phyloP scores from a whole-genome alignment of 2,797 vertebrate genomes.

The Amphiprion clarkii region DNA sequence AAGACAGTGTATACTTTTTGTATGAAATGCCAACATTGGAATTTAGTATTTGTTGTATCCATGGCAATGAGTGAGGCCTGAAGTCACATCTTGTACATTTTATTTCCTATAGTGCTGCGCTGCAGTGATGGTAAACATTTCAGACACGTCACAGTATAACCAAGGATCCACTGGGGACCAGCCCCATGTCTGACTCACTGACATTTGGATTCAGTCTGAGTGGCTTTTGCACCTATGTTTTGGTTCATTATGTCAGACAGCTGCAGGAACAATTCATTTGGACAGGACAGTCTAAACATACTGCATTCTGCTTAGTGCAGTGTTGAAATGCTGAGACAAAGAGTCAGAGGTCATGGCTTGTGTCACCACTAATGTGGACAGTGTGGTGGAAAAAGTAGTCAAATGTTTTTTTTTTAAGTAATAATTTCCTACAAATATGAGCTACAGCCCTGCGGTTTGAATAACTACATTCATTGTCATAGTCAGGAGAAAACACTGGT shows the following conservation, averaged over 20 bases:
- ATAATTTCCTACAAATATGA: background rate
- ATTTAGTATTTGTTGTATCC: background rate
- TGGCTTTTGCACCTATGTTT: constrained; percentile 13
- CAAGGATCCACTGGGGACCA: background rate
- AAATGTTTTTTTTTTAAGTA: background rate
- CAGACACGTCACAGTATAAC: background rate
- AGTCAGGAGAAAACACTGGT: no score
- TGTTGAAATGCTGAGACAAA: background rate
- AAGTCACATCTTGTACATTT: background rate
- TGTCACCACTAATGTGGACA: background rate
- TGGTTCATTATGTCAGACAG: constrained; percentile 14
- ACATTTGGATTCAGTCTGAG: constrained; percentile 11
- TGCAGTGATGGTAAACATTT: background rate
- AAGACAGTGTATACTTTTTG: background rate
- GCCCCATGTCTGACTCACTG: background rate
- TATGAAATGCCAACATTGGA: background rate
- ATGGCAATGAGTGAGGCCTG: constrained; percentile 4
- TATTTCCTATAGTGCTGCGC: background rate
- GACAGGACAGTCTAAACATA: no score
- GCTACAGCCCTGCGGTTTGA: no score
- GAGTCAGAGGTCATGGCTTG: background rate
- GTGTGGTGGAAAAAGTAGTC: background rate
- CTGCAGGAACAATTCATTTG: background rate
- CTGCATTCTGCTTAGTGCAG: background rate
- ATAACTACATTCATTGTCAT: no score